Evolutionary conservation across 1,140 invertebrate species (phyloP).

Genomic region (Calliopsis andreniformis): DNA sequence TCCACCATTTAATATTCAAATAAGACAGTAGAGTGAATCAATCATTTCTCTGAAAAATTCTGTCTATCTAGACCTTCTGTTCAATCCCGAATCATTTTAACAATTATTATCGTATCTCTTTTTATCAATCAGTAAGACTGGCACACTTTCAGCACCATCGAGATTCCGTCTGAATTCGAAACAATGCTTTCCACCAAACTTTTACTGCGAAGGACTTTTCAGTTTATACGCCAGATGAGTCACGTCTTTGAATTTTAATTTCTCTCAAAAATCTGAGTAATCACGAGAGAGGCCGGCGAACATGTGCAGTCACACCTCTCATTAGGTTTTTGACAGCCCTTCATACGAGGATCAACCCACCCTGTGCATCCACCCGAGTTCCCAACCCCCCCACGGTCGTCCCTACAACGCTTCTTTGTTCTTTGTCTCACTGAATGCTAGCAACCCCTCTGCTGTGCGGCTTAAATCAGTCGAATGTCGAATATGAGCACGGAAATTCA

Average conservation of each 20-base stretch:
- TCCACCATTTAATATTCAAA: too few species aligned
- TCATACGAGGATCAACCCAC: conserved; percentile 79
- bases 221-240: conserved; percentile 63
- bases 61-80: too few species aligned
- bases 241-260: conserved; percentile 77
- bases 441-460: conserved; percentile 71
- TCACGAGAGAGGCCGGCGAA: conserved; percentile 75
- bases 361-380: conserved; percentile 76
- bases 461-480: conserved; percentile 74
- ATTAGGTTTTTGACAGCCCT: conserved; percentile 82
- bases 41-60: too few species aligned
- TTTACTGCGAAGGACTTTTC: conserved; percentile 25
- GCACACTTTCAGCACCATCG: too few species aligned
- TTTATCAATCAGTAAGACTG: too few species aligned
- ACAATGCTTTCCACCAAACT: too few species aligned
- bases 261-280: conserved; percentile 74
- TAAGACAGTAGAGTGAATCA: too few species aligned
- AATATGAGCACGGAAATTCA: conserved; percentile 70
- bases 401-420: conserved; percentile 78
- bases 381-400: conserved; percentile 60
- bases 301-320: conserved; percentile 82
- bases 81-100: too few species aligned
- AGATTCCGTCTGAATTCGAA: too few species aligned
- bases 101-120: too few species aligned
- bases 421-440: conserved; percentile 78